A percentile compares a stretch with the other conserved stretches of the same genome.
These are phyloP conservation scores for Neelides folsomi DNA, from an alignment of 2,888 invertebrate genomes.

Conservation along the genomic window DNA sequence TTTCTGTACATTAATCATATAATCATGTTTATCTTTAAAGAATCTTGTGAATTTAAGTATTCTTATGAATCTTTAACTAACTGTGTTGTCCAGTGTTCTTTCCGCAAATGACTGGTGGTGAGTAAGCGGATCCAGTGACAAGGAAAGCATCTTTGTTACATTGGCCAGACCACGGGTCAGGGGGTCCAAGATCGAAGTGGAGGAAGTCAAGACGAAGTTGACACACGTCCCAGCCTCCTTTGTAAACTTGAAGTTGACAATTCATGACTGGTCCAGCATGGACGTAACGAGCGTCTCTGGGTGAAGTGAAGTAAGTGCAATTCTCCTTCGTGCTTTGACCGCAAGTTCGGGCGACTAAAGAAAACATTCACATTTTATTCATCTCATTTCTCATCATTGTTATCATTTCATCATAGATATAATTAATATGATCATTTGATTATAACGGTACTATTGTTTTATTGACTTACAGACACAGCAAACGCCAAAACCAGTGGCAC, in stretches of 20 bases:
- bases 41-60: background rate
- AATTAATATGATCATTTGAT: background rate
- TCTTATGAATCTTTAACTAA: constrained; percentile 11
- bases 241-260: constrained; percentile 33
- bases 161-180: constrained; percentile 31
- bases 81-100: constrained; percentile 34
- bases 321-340: constrained; percentile 33
- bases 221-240: constrained; percentile 32
- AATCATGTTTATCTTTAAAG: too few species aligned
- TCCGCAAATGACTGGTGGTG: constrained; percentile 34
- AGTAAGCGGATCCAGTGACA: constrained; percentile 33
- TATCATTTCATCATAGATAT: background rate
- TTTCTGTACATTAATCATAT: too few species aligned
- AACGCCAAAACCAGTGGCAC: constrained; percentile 33
- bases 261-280: constrained; percentile 32
- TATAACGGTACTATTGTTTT: background rate
- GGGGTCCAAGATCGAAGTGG: constrained; percentile 33
- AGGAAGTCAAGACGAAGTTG: constrained; percentile 33
- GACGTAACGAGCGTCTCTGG: constrained; percentile 28
- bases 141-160: constrained; percentile 34
- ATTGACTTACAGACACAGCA: constrained; percentile 31
- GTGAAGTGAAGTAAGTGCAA: constrained; percentile 32
- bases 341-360: constrained; percentile 29
- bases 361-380: background rate
- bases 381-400: background rate